A percentile compares a stretch with the other conserved stretches of the same genome.
These are phyloP conservation scores for Lynx canadensis DNA, from an alignment of 2,113 vertebrate genomes.

Conservation along the genomic window DNA sequence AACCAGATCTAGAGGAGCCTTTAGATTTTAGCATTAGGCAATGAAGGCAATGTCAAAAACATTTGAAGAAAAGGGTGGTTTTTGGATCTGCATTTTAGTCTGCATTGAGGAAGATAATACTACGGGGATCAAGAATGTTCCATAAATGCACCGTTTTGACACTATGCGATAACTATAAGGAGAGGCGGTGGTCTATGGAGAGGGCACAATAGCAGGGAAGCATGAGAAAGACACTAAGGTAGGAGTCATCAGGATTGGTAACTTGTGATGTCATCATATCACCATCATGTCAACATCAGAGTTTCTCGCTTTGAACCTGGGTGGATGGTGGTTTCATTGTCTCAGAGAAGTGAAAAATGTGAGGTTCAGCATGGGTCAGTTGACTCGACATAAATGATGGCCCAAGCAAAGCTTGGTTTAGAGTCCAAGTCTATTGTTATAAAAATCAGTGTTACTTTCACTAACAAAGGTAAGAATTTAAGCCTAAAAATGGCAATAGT, in stretches of 20 bases:
- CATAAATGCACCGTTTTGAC: background rate
- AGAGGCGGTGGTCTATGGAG: background rate
- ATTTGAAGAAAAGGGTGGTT: background rate
- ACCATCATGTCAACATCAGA: background rate
- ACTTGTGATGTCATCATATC: background rate
- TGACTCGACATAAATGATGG: background rate
- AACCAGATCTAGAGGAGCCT: background rate
- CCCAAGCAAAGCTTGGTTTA: background rate
- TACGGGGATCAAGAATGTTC: background rate
- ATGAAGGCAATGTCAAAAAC: background rate
- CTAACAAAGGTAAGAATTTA: slow-evolving; percentile 1
- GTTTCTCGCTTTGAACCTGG: background rate
- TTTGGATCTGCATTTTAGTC: background rate
- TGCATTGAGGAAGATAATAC: background rate
- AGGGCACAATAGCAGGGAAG: background rate
- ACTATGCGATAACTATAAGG: background rate
- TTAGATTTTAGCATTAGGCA: background rate
- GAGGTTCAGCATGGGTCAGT: background rate
- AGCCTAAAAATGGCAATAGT: background rate
- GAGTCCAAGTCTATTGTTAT: background rate
- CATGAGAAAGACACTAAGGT: background rate
- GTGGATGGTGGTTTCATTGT: background rate
- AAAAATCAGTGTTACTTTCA: slow-evolving; percentile 15
- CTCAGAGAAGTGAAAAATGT: background rate
- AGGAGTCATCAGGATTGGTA: background rate